phyloP scores from a whole-genome alignment of 2,888 invertebrate species.

The Dolomedes plantarius region DNA sequence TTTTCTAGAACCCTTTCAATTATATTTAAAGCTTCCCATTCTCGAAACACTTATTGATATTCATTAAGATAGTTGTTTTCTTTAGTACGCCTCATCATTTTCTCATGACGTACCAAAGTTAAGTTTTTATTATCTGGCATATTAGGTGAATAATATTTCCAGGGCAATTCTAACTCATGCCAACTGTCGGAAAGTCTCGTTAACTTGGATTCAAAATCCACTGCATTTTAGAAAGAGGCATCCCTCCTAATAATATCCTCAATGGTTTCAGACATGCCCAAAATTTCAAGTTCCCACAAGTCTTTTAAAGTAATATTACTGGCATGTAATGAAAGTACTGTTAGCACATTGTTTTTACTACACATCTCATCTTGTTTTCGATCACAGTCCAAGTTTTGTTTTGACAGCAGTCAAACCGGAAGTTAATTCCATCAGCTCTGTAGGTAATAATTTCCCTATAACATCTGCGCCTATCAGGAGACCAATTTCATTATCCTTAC shows the following conservation, averaged over 20 bases:
- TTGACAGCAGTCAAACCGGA: background rate
- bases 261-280: background rate
- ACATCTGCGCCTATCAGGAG: background rate
- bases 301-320: background rate
- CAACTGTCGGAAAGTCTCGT: background rate
- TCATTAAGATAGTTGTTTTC: background rate
- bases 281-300: background rate
- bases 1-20: no score
- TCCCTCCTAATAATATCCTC: no score
- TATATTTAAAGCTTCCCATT: no score
- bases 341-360: background rate
- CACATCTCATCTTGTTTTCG: background rate
- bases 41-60: background rate
- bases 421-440: background rate
- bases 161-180: no score
- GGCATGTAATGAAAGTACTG: background rate
- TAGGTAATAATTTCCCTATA: background rate
- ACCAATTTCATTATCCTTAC: no score
- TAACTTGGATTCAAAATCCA: background rate
- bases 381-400: background rate
- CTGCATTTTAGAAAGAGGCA: no score
- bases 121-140: no score
- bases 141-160: background rate
- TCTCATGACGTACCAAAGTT: no score
- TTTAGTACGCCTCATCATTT: no score